Percentiles rank a stretch among this genome's conserved stretches.
These are phyloP conservation scores for Tachyglossus aculeatus DNA, from an alignment of 2,797 vertebrate species.

Conservation along the genomic window DNA sequence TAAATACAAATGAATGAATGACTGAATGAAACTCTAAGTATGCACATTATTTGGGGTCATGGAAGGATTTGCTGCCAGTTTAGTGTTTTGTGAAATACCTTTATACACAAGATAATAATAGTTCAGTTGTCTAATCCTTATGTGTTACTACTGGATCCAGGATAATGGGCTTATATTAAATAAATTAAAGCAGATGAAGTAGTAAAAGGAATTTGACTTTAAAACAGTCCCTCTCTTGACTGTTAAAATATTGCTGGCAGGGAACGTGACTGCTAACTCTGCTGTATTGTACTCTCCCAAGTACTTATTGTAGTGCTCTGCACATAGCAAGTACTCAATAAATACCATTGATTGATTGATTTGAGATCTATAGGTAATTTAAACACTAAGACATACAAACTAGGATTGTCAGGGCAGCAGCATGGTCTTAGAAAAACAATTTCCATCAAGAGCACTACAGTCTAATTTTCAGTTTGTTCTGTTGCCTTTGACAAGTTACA, in stretches of 20 bases:
- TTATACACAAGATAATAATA: background rate
- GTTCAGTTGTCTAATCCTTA: background rate
- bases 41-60: background rate
- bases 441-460: background rate
- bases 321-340: too few relatives aligned
- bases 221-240: too few relatives aligned
- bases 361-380: background rate
- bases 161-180: background rate
- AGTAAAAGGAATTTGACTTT: background rate
- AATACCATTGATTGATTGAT: too few relatives aligned
- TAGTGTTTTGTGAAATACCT: background rate
- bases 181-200: background rate
- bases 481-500: background rate
- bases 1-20: too few relatives aligned
- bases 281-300: too few relatives aligned
- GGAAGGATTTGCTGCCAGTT: background rate
- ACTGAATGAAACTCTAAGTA: background rate
- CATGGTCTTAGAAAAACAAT: background rate
- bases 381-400: background rate
- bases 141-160: background rate
- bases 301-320: too few relatives aligned
- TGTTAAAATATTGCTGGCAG: too few relatives aligned
- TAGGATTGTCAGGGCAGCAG: background rate
- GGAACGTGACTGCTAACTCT: too few relatives aligned
- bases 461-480: background rate